Evolutionary conservation across 2,888 invertebrate genomes (phyloP).

Genomic region (Diabrotica balteata): DNA sequence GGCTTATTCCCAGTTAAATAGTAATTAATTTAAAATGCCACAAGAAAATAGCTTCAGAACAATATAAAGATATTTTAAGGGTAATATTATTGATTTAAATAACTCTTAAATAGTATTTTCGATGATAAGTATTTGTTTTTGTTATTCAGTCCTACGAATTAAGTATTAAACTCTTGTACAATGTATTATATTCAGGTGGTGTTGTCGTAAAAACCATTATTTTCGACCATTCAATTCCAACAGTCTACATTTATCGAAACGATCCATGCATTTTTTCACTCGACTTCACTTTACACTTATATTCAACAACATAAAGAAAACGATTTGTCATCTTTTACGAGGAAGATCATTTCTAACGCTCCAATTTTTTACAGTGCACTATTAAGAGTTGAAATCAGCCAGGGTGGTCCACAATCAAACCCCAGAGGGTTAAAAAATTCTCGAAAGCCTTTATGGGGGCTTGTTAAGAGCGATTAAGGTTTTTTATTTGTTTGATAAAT

Average conservation of each 20-base stretch:
- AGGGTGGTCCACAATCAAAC: conserved; percentile 48
- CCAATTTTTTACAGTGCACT: conserved; percentile 44
- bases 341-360: conserved; percentile 42
- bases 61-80: too few species aligned
- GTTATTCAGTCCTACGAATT: too few species aligned
- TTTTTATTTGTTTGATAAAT: conserved; percentile 48
- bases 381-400: conserved; percentile 37
- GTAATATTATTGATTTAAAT: too few species aligned
- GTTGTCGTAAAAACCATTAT: too few species aligned
- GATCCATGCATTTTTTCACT: conserved; percentile 30
- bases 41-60: too few species aligned
- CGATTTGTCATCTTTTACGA: conserved; percentile 46
- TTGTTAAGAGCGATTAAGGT: conserved; percentile 47
- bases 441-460: conserved; percentile 46
- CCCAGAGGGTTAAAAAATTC: conserved; percentile 44
- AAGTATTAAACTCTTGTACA: too few species aligned
- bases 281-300: conserved; percentile 45
- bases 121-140: too few species aligned
- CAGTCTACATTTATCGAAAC: conserved; percentile 9
- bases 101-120: too few species aligned
- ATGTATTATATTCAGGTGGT: too few species aligned
- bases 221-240: too few species aligned
- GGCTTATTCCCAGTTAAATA: too few species aligned
- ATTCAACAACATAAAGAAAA: conserved; percentile 45
- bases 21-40: too few species aligned